Evolutionary conservation across 1,140 invertebrate genomes (phyloP), one percentile per base, ranked within the genome.

Genomic region (Calliphora vicina): DNA sequence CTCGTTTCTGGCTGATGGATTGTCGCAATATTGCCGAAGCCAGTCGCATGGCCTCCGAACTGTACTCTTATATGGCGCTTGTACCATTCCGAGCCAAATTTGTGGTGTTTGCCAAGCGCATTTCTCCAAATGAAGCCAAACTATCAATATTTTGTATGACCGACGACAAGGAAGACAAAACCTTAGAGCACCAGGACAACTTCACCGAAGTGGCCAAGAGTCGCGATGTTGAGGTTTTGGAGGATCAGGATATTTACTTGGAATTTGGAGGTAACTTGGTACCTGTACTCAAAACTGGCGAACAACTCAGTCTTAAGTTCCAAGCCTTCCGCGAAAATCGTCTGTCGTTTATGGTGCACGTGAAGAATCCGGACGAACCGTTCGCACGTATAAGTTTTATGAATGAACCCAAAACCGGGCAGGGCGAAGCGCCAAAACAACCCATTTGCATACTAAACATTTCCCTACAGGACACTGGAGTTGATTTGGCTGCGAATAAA

Each of bases 1-100:
- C 99, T n/a, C 93, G 98, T 87, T 99, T 99, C 92, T 99, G 99
- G 98, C 92, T 99, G 27, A 99, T 99, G 94, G 99, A 99, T 91
- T 99, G 98, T 88, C 94, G 99, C 86, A 99, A 99, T 90, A 94
- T 99, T 23, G 93, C 94, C 80, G 98, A 99, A 89, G 97, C 98
- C 8, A 96, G 98, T n/a, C 97, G 98, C 92, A 99, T 99, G 97
- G 99, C 98, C 0, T 98, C 97, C 4, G 98, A 99, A 88, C 93
- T 99, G 10, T 99, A 99, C 91, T 94, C 95, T 90, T 97, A 96
- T 89, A 94, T 94, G 85, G 83, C 98, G 78, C 95, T 98, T 86
- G 98, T 99, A 81, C 99, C 99, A 13, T 99, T 99, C 91, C 98
- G 99, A 97, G 97, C 98, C 35, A 98, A 93, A 83, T 94, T 94